Conservation (phyloP, 2,888 invertebrate species). For the Busseola fusca region DNA sequence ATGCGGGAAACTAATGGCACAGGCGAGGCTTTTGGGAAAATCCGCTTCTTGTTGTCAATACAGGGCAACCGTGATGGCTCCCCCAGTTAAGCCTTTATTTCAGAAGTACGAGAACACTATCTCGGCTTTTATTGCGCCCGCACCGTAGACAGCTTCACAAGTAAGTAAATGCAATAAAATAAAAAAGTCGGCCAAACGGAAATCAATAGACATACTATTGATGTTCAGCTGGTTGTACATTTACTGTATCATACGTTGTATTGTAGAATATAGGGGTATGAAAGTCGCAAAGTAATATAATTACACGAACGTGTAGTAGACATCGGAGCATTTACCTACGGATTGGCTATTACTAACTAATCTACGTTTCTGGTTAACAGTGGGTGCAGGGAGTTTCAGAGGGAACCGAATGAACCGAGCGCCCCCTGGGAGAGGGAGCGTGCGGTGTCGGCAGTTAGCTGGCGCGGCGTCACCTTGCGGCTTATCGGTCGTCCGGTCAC, state of each 20-base stretch:
- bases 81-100: constrained; percentile 88
- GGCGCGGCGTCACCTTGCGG: constrained; percentile 78
- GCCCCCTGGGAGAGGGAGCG: constrained; percentile 60
- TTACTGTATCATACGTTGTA: constrained; percentile 24
- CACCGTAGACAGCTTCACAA: constrained; percentile 73
- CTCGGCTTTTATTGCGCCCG: constrained; percentile 82
- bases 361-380: constrained; percentile 69
- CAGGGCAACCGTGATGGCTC: constrained; percentile 87
- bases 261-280: background rate
- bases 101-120: constrained; percentile 84
- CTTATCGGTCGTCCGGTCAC: constrained; percentile 79
- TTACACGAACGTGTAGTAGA: constrained; percentile 15
- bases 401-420: constrained; percentile 70
- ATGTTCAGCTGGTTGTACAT: constrained; percentile 50
- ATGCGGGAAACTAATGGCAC: constrained; percentile 88
- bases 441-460: constrained; percentile 74
- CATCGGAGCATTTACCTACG: constrained; percentile 43
- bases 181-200: constrained; percentile 66
- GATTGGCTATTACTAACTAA: constrained; percentile 71
- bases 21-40: constrained; percentile 88
- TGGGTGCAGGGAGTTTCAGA: constrained; percentile 65
- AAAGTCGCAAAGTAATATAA: constrained; percentile 10
- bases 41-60: constrained; percentile 89
- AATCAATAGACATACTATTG: constrained; percentile 66
- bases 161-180: constrained; percentile 78